Percentiles rank a stretch among this genome's conserved stretches.
phyloP scores from a whole-genome alignment of 2,797 vertebrate species.

The Enteromius argenteus region DNA sequence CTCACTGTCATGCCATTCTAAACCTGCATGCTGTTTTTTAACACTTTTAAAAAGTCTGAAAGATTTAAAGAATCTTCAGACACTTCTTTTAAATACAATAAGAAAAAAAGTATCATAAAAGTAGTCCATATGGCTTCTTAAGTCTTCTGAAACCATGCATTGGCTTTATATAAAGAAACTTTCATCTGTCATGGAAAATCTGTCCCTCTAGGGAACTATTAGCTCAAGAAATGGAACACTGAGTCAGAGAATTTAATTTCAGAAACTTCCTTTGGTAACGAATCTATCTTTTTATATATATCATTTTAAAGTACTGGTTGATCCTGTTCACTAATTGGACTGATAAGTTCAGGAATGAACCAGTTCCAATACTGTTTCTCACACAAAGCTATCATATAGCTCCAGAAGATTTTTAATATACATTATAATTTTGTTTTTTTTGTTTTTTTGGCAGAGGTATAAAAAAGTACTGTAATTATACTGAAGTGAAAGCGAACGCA shows the following conservation, averaged over 20 bases:
- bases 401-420: background rate
- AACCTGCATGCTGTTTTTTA: background rate
- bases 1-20: background rate
- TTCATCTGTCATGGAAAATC: background rate
- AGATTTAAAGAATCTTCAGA: background rate
- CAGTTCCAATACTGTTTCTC: background rate
- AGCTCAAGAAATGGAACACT: background rate
- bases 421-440: too few species aligned
- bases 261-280: background rate
- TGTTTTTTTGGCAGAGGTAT: background rate
- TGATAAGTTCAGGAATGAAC: background rate
- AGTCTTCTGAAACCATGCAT: background rate
- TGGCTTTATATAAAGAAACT: background rate
- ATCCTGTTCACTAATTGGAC: background rate
- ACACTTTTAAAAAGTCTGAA: background rate
- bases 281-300: background rate
- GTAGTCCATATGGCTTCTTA: background rate
- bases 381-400: background rate
- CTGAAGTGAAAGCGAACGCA: background rate
- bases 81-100: background rate
- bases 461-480: background rate
- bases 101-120: background rate
- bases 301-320: background rate
- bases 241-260: conserved; percentile 2
- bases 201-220: background rate